A percentile compares a stretch with the other conserved stretches of the same genome.
phyloP scores from a whole-genome alignment of 2,888 invertebrate species.

The Agrotis segetum region DNA sequence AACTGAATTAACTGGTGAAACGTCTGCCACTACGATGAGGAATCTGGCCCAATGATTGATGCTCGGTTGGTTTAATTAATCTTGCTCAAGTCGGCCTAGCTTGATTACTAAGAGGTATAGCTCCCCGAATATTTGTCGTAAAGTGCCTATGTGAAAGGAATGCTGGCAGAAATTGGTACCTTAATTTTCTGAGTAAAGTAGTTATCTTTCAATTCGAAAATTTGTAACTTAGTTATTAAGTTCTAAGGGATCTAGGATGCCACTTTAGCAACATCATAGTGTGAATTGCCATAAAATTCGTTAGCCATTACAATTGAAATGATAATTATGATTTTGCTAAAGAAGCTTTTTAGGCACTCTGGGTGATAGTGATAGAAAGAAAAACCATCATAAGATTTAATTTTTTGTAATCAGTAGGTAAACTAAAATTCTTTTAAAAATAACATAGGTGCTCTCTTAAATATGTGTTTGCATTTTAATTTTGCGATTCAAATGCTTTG shows the following conservation, averaged over 20 bases:
- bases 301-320: too few species aligned
- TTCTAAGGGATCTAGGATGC: slow-evolving; percentile 3
- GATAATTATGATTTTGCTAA: too few species aligned
- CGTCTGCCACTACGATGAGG: slow-evolving; percentile 72
- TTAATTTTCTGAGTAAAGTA: slow-evolving; percentile 25
- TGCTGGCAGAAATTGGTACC: slow-evolving; percentile 29
- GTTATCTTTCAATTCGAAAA: slow-evolving; percentile 55
- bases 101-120: slow-evolving; percentile 76
- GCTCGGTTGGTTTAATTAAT: slow-evolving; percentile 86
- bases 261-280: too few species aligned
- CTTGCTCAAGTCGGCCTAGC: slow-evolving; percentile 82
- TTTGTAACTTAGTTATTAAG: slow-evolving; percentile 44
- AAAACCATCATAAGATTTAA: too few species aligned
- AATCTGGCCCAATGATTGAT: slow-evolving; percentile 86
- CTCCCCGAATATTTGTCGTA: slow-evolving; percentile 72
- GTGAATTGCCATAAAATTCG: too few species aligned
- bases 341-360: too few species aligned
- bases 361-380: too few species aligned
- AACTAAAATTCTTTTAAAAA: too few species aligned
- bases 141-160: slow-evolving; percentile 49
- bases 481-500: too few species aligned
- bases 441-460: too few species aligned
- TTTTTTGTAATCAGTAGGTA: too few species aligned
- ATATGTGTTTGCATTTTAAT: too few species aligned
- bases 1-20: slow-evolving; percentile 70